Evolutionary conservation across 2,888 invertebrate species (phyloP).

Genomic region (Amphipyra tragopoginis): DNA sequence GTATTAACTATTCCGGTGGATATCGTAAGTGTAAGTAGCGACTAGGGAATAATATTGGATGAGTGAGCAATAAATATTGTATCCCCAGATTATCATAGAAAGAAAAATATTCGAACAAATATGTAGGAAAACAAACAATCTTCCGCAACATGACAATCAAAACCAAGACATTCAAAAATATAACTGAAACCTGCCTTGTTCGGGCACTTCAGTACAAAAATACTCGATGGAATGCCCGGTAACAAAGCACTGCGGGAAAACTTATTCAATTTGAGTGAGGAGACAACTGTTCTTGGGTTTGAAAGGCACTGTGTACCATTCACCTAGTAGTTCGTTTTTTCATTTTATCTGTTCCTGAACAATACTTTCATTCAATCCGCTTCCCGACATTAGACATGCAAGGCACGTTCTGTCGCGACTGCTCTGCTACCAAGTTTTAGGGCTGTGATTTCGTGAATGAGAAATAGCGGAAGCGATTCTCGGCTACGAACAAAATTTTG

Average conservation of each 20-base stretch:
- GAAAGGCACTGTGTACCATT: slow-evolving; percentile 80
- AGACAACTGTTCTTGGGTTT: slow-evolving; percentile 84
- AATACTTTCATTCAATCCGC: slow-evolving; percentile 86
- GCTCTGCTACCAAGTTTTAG: slow-evolving; percentile 69
- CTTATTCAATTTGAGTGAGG: slow-evolving; percentile 86
- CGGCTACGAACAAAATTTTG: neutral
- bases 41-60: slow-evolving; percentile 17
- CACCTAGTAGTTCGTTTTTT: slow-evolving; percentile 73
- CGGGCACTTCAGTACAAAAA: slow-evolving; percentile 63
- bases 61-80: slow-evolving; percentile 25
- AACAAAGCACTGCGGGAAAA: slow-evolving; percentile 81
- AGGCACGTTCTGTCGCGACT: slow-evolving; percentile 81
- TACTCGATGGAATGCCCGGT: slow-evolving; percentile 69
- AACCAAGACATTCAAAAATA: slow-evolving; percentile 40
- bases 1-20: neutral
- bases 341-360: slow-evolving; percentile 81
- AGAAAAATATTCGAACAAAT: slow-evolving; percentile 6
- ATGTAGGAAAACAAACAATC: slow-evolving; percentile 12
- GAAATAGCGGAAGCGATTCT: slow-evolving; percentile 59
- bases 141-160: slow-evolving; percentile 14
- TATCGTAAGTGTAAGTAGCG: slow-evolving; percentile 30
- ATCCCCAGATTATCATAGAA: slow-evolving; percentile 10
- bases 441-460: slow-evolving; percentile 58
- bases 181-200: slow-evolving; percentile 54
- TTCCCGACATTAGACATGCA: slow-evolving; percentile 80